phyloP scores from a whole-genome alignment of 2,797 vertebrate genomes.

The Nothura maculosa region DNA sequence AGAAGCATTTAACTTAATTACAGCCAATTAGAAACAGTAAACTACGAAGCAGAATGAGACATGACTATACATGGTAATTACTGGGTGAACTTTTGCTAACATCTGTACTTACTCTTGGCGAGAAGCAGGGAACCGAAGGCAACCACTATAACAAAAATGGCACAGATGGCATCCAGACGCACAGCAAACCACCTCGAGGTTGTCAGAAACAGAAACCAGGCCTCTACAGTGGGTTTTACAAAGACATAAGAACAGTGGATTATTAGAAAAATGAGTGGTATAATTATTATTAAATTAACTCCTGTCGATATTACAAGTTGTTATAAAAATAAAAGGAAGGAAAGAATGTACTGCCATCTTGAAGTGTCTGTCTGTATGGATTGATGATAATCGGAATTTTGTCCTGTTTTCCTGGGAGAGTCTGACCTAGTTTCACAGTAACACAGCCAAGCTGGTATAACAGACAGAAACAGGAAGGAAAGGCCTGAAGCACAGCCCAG shows the following conservation, averaged over 20 bases:
- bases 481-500: background rate
- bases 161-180: conserved; percentile 94
- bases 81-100: conserved; percentile 48
- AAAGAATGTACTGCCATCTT: background rate
- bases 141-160: conserved; percentile 89
- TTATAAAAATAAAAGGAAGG: background rate
- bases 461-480: background rate
- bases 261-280: conserved; percentile 2
- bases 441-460: background rate
- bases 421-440: background rate
- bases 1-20: conserved; percentile 57
- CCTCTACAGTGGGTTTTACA: conserved; percentile 81
- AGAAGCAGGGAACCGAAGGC: conserved; percentile 91
- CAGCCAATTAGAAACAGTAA: conserved; percentile 49
- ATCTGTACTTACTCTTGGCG: conserved; percentile 86
- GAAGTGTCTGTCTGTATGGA: background rate
- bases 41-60: conserved; percentile 54
- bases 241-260: conserved; percentile 20
- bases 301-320: background rate
- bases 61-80: conserved; percentile 59
- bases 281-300: background rate
- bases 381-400: background rate
- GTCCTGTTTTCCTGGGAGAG: background rate
- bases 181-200: conserved; percentile 96
- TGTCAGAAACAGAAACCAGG: conserved; percentile 95